Conservation (phyloP, 2,797 vertebrate genomes). For the Gallirallus australis region DNA sequence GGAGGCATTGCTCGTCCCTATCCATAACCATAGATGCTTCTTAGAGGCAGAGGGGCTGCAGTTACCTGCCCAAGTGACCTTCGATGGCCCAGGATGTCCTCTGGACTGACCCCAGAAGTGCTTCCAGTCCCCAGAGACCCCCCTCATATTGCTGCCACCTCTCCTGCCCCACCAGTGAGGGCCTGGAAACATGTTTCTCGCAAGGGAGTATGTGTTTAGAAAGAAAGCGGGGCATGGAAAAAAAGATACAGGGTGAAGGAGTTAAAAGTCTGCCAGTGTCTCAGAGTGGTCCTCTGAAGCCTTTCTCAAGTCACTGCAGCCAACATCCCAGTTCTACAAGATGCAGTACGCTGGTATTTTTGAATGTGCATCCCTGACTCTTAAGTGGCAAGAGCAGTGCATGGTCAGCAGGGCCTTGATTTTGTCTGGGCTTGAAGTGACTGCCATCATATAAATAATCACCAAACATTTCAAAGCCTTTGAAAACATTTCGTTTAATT, state of each 20-base stretch:
- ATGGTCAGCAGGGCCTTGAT: neutral
- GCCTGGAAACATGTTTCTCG: accelerated
- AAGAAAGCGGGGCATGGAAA: accelerated
- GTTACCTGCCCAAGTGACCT: neutral
- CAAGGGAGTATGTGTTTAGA: neutral
- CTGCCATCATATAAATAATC: neutral
- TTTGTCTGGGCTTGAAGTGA: constrained; percentile 8
- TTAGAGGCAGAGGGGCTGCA: neutral
- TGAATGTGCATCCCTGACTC: neutral
- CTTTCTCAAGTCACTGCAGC: neutral
- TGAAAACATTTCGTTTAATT: constrained; percentile 16
- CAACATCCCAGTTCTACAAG: neutral
- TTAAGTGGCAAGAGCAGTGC: neutral
- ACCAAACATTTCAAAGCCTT: constrained; percentile 32
- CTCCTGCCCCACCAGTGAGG: accelerated
- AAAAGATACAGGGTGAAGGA: accelerated
- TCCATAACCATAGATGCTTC: neutral
- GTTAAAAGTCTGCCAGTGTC: neutral
- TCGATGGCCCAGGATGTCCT: neutral
- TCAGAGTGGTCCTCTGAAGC: neutral
- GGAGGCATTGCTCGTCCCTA: neutral
- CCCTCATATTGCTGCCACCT: accelerated
- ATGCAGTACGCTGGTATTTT: neutral
- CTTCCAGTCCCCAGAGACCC: neutral
- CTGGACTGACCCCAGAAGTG: neutral